A percentile compares a stretch with the other conserved stretches of the same genome.
Evolutionary conservation across 2,888 invertebrate genomes (phyloP).

Genomic region (Caenorhabditis sp.): DNA sequence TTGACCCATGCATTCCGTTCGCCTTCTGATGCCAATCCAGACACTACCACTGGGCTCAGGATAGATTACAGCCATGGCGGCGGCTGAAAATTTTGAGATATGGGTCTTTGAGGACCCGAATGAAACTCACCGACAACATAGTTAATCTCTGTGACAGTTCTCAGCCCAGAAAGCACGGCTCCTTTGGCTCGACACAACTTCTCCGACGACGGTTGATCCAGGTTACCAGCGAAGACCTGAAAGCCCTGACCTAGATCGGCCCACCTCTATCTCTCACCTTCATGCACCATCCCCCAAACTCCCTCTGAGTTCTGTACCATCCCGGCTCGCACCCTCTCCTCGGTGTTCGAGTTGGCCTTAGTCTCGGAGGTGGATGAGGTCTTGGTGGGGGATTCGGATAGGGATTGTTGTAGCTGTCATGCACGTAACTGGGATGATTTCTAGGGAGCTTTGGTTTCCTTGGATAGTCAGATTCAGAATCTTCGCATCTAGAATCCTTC

Average conservation of each 20-base stretch:
- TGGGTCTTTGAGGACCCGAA: no score
- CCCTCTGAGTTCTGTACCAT: background rate
- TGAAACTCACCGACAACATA: background rate
- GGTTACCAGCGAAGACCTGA: background rate
- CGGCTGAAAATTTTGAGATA: background rate
- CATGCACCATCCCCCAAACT: background rate
- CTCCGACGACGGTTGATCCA: background rate
- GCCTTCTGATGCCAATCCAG: constrained; percentile 11
- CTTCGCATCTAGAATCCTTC: no score
- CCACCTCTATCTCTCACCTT: constrained; percentile 4
- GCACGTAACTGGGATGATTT: no score
- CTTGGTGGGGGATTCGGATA: background rate
- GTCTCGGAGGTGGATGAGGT: background rate
- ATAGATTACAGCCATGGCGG: background rate
- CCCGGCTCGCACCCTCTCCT: background rate
- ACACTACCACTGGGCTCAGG: background rate
- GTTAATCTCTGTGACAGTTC: background rate
- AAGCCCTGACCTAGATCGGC: no score
- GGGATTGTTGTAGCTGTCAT: background rate
- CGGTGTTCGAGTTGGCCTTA: background rate
- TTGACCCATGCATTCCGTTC: background rate
- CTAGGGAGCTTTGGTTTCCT: no score
- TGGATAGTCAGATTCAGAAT: no score
- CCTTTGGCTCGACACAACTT: background rate
- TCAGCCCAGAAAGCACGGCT: background rate